Evolutionary conservation across 1,140 invertebrate species (phyloP), one percentile per base, ranked within the genome.

Genomic region (Acyrthosiphon pisum): DNA sequence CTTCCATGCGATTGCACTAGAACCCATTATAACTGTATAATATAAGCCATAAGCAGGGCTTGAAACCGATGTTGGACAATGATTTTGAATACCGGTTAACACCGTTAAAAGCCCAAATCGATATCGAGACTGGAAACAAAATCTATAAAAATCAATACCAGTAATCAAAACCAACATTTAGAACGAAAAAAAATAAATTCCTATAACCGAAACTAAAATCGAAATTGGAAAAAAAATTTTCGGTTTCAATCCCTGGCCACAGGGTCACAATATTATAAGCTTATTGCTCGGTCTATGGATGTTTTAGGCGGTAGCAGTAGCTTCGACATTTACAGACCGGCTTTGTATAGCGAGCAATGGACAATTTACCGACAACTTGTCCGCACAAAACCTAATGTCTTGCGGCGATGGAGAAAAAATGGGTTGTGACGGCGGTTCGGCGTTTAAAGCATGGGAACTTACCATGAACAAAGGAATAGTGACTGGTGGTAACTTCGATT

Each of bases 361-460:
- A 50, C 95, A 95, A 93, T 94, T 94, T 18, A 95, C 96, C 91
- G 95, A 96, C 91, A 95, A 96, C 90, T 95, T 97, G 37, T 97
- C 97, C 23, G 96, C 96, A 68, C 96, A 97, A 95, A 96, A 97
- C 94, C 94, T 97, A 60, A 94, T 97, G 0, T 94, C 96, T 44
- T 97, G 97, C 94, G 96, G 90, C 2, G 53, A 56, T n/a, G 37
- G n/a, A 18, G 76, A 84, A 60, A 97, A 97, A 93, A 96, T 96
- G 93, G 97, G 97, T 94, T 97, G 96, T 94, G 95, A 96, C 91
- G 97, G 97, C 41, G 97, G 97, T 9, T 96, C 96, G 94, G 96
- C 96, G 22, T 94, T 94, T 8, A 94, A 94, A 56, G 97, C 97
- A 35, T 97, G 97, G 96, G 93, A 95, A 2, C 97, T 96, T 94